These are phyloP conservation scores for Tupaia chinensis DNA, from an alignment of 2,113 vertebrate species.

Conservation along the genomic window DNA sequence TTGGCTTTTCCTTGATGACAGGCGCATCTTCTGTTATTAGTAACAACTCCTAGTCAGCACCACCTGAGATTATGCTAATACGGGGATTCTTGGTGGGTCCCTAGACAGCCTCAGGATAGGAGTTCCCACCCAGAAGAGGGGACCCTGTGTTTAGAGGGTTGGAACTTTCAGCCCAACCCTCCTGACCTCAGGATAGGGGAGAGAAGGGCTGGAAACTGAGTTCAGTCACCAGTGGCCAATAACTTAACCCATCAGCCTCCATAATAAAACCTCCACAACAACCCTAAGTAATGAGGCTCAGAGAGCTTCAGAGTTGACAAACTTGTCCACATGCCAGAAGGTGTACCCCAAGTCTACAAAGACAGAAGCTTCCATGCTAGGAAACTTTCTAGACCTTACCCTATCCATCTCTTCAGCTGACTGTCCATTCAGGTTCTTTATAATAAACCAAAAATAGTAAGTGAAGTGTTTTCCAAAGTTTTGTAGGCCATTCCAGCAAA, in stretches of 20 bases:
- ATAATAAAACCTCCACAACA: not conserved
- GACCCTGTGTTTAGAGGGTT: not conserved
- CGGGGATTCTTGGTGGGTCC: not conserved
- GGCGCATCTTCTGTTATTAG: not conserved
- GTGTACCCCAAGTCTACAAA: not conserved
- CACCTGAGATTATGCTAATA: not conserved
- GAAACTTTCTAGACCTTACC: not conserved
- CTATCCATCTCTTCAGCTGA: not conserved
- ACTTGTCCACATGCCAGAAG: not conserved
- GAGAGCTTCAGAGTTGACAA: not conserved
- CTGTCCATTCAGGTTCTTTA: not conserved
- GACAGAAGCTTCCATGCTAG: not conserved
- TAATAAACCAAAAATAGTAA: not conserved
- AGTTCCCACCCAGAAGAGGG: not conserved
- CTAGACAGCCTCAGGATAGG: not conserved
- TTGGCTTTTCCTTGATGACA: not conserved
- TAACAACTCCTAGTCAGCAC: not conserved
- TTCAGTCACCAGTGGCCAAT: not conserved
- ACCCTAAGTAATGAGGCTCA: not conserved
- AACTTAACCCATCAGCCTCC: not conserved
- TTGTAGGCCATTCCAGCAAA: not conserved
- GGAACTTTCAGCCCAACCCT: not conserved
- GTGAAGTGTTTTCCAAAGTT: not conserved
- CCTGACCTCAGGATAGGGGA: not conserved
- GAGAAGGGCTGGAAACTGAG: not conserved